These are phyloP conservation scores for Agrypnia vestita DNA, from an alignment of 1,140 invertebrate genomes.

Conservation along the genomic window DNA sequence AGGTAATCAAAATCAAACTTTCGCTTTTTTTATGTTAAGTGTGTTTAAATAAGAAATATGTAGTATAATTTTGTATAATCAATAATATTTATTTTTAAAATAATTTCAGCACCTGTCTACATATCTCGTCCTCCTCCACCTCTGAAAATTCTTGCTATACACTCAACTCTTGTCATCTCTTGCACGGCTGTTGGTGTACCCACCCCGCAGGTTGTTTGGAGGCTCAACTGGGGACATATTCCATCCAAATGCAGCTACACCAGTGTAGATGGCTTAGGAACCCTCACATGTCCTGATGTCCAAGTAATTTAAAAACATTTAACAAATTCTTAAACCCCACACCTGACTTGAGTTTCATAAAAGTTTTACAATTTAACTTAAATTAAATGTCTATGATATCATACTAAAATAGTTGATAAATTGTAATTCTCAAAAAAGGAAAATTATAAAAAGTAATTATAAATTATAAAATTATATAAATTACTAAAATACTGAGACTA, in stretches of 20 bases:
- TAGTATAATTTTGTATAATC: background rate
- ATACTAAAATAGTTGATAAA: too few species aligned
- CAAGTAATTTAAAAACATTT: constrained; percentile 65
- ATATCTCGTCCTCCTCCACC: constrained; percentile 77
- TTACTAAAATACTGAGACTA: too few species aligned
- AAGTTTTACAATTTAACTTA: too few species aligned
- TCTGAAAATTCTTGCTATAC: constrained; percentile 79
- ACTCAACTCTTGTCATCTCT: constrained; percentile 83
- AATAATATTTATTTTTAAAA: background rate
- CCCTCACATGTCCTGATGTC: constrained; percentile 86
- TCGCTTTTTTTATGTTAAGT: too few species aligned
- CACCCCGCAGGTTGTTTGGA: constrained; percentile 93
- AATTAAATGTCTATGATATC: too few species aligned
- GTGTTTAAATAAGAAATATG: too few species aligned
- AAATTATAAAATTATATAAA: too few species aligned
- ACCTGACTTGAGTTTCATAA: too few species aligned
- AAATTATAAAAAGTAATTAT: too few species aligned
- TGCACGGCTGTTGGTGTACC: constrained; percentile 94
- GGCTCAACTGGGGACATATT: constrained; percentile 97
- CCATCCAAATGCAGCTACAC: constrained; percentile 86
- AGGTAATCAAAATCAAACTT: too few species aligned
- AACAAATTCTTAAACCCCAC: too few species aligned
- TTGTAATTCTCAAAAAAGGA: too few species aligned
- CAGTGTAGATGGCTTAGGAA: constrained; percentile 86
- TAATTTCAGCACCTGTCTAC: constrained; percentile 64